Percentiles rank a stretch among this genome's conserved stretches.
phyloP scores from a whole-genome alignment of 2,888 invertebrate species.

The Steromphala cineraria region DNA sequence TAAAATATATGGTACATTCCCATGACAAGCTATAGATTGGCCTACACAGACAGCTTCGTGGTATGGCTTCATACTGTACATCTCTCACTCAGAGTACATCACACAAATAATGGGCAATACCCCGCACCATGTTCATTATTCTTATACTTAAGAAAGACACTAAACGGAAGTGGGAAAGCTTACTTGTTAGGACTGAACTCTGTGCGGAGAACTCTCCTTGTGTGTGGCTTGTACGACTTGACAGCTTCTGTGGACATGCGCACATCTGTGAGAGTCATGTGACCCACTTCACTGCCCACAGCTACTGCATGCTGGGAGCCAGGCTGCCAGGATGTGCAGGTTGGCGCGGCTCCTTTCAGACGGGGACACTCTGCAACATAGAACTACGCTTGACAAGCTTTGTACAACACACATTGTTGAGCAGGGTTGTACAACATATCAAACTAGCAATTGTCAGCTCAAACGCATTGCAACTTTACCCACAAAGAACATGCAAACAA shows the following conservation, averaged over 20 bases:
- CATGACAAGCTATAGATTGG: too few relatives aligned
- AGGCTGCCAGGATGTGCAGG: slow-evolving; percentile 71
- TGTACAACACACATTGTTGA: neutral
- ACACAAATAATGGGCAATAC: too few relatives aligned
- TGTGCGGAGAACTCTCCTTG: slow-evolving; percentile 59
- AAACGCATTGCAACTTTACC: too few relatives aligned
- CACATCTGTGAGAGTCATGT: slow-evolving; percentile 78
- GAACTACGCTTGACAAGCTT: neutral
- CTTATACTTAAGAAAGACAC: too few relatives aligned
- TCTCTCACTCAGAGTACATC: too few relatives aligned
- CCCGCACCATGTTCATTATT: too few relatives aligned
- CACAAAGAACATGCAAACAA: too few relatives aligned
- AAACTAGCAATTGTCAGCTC: too few relatives aligned
- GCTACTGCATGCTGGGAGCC: slow-evolving; percentile 49
- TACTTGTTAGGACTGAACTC: slow-evolving; percentile 64
- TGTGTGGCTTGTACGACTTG: slow-evolving; percentile 53
- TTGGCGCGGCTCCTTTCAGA: slow-evolving; percentile 72
- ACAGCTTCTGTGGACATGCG: slow-evolving; percentile 70
- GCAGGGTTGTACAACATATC: too few relatives aligned
- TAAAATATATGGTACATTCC: too few relatives aligned
- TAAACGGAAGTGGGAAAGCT: slow-evolving; percentile 11
- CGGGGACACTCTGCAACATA: slow-evolving; percentile 73
- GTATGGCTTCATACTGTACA: too few relatives aligned
- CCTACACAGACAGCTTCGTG: too few relatives aligned
- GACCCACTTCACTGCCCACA: slow-evolving; percentile 78